Evolutionary conservation across 2,113 vertebrate species (phyloP), one percentile per base, ranked within the genome.

Genomic region (Coturnix japonica): DNA sequence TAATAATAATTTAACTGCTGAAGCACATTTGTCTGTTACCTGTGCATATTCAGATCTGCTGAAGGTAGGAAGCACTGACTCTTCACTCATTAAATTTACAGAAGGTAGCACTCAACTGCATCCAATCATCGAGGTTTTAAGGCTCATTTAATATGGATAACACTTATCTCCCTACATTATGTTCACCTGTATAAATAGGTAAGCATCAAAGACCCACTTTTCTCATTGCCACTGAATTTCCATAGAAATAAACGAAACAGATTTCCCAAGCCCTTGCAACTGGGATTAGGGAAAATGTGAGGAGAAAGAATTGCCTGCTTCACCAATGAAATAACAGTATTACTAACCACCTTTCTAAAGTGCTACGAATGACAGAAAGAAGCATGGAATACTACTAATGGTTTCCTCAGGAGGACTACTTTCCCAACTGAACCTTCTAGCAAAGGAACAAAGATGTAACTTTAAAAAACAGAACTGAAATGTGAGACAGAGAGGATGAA

Each of bases 201-300:
- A 71, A 46, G 80, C 11, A 13, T 67, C 22, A 65, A 61, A 76
- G 31, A 87, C 82, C n/a, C 23, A 87, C 60, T 39, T 35, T 74
- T 80, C 21, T 18, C 9, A 85, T 66, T 77, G 80, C 51, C 47
- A 76, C 31, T 60, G 31, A 54, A 77, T 73, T 79, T 72, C 67
- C 43, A n/a, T 2, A 33, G 26, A 89, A 87, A 69, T 2, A 47
- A 6, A 57, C 4, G 7, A 14, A 49, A 46, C 37, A 37, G 47
- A 47, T 8, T 75, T 81, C 23, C 22, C 15, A 20, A 57, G 4
- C 1, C 6, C 6, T 25, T 72, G 23, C 20, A 57, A 57, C 0
- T 37, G 33, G n/a, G 10, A 65, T 44, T n/a, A 65, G 16, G 26
- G 7, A 72, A 53, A 41, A 10, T 1, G 14, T 7, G 35, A 89